Base-by-base conservation (phyloP, 2,113 vertebrate genomes). In the Ptychochromis oligacanthus region DNA sequence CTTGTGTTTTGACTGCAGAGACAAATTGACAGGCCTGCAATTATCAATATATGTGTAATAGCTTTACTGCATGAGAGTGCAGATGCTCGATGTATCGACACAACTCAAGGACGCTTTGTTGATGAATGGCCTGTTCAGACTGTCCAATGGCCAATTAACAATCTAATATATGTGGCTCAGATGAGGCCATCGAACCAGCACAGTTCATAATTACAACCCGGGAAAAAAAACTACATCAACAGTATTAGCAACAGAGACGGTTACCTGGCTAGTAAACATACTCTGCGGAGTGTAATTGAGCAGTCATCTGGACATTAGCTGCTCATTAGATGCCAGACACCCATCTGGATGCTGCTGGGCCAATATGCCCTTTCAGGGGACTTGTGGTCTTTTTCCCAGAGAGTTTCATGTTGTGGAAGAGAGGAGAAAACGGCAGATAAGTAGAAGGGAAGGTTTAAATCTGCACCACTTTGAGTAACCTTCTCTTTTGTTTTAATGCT, bases 101-200 rank as follows among this genome's bases (percentile, higher is more conserved):
- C 46, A 59, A 54, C 75, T 80, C 84, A 90, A 85, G 88, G 86
- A 78, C 65, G 22, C 75, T 76, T 74, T 67, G 86, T 74, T 93
- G 91, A 92, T 93, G 77, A 85, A 94, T 90, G 80, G 81, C 89
- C 81, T 61, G 75, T 87, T 93, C 79, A 58, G 80, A 82, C 64
- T 57, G 65, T 87, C 84, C 78, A 14, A 77, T 62, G 88, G 90
- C 91, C 88, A 95, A 93, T 94, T 94, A 94, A 87, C 82, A 62
- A 59, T 58, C 77, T 89, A 90, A 88, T 85, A 87, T 88, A 90
- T 93, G 89, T 38, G 89, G 75, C 87, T 86, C 83, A 90, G 87
- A 88, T 72, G 77, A 81, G 85, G 70, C 87, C 86, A 89, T 88
- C 38, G 82, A 91, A 90, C 77, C 90, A 60, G 77, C 60, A 26